Evolutionary conservation across 1,140 invertebrate species (phyloP), one percentile per base, ranked within the genome.

Genomic region (Eueides isabella): DNA sequence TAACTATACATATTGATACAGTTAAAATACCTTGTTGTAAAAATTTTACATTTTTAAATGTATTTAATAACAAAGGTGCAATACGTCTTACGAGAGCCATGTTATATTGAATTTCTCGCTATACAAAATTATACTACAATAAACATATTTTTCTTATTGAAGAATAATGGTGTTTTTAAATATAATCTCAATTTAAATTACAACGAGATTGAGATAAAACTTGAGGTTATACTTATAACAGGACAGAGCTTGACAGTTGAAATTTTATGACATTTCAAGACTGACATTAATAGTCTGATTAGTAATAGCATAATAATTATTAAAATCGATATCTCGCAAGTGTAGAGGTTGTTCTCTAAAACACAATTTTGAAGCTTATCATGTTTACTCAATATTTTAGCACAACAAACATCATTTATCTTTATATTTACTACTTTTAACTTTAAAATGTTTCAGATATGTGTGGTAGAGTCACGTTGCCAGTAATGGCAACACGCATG

Each of bases 31-130:
- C 70, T 77, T 84, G 85, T 30, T 64, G 75, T 2, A 71, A 65
- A 30, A 78, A 9, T 30, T 85, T 79, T 29, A 79, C 29, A 73
- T 76, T 77, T 74, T 68, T 82, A 16, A 77, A 23, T 64, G 65
- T 19, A 66, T 79, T 84, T 19, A 77, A 66, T 44, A 87, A 62
- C 55, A 88, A 23, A 16, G 85, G 80, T 19, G 81, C 65, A 72
- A 75, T 85, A 41, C 86, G 81, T 70, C 83, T 82, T 26, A 87
- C 70, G 55, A 88, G 78, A 76, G 86, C 80, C 86, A 89, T 88
- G 23, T 55, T 55, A 26, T 26, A 55, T 55, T 11, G n/a, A 55
- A 55, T 55, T 11, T 11, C 3, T 55, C 26, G 14, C 35, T 65
- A 28, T 29, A 70, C 31, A 38, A 62, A 7, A 30, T 23, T 66